A percentile compares a stretch with the other conserved stretches of the same genome.
Evolutionary conservation across 2,113 vertebrate genomes (phyloP).

Genomic region (Heterotis niloticus): DNA sequence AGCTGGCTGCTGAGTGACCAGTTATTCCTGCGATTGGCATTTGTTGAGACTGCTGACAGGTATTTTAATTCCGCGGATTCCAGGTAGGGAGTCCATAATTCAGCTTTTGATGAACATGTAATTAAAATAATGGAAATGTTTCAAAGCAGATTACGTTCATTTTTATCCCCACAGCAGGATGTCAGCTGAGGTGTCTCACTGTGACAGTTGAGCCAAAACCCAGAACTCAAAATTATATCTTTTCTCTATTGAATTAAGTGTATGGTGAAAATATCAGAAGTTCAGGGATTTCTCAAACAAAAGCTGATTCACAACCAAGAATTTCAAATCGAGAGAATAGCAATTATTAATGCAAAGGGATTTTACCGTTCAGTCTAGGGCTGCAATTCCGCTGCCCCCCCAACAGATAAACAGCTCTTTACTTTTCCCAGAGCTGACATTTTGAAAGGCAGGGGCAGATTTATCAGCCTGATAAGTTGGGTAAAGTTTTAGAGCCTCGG

Average conservation of each 20-base stretch:
- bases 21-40: neutral
- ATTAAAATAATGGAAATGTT: slow-evolving; percentile 44
- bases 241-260: slow-evolving; percentile 15
- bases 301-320: slow-evolving; percentile 11
- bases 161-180: slow-evolving; percentile 16
- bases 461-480: slow-evolving; percentile 34
- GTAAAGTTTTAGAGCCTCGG: slow-evolving; percentile 29
- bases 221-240: neutral
- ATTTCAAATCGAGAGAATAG: slow-evolving; percentile 14
- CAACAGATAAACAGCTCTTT: no score
- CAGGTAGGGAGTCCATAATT: slow-evolving; percentile 24
- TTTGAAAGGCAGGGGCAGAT: slow-evolving; percentile 24
- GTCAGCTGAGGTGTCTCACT: slow-evolving; percentile 16
- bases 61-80: slow-evolving; percentile 35
- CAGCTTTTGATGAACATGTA: slow-evolving; percentile 24
- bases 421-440: slow-evolving; percentile 24
- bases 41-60: neutral
- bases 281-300: slow-evolving; percentile 8
- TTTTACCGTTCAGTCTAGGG: slow-evolving; percentile 19
- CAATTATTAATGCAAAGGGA: slow-evolving; percentile 29
- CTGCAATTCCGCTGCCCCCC: slow-evolving; percentile 9
- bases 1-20: neutral
- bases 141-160: slow-evolving; percentile 38
- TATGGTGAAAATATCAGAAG: slow-evolving; percentile 4
- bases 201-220: neutral